Percentiles rank a stretch among this genome's conserved stretches.
Conservation (phyloP, 2,797 vertebrate species). For the Aulostomus chinensis region DNA sequence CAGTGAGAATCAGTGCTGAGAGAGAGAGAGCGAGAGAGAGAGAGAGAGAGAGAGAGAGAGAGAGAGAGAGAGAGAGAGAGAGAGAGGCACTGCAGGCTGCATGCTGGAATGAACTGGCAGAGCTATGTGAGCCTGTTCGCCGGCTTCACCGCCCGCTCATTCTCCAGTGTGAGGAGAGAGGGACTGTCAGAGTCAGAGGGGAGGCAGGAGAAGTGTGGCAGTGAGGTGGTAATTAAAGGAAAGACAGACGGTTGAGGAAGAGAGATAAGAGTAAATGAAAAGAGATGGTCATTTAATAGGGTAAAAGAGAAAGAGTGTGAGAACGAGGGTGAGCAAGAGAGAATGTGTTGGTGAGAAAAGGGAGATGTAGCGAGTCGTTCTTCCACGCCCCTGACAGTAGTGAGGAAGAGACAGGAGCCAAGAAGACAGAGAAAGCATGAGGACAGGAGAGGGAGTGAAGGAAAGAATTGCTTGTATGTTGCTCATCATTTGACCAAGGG, state of each 20-base stretch:
- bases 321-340: constrained; percentile 9
- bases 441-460: constrained; percentile 38
- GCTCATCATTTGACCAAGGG: constrained; percentile 34
- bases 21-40: constrained; percentile 11
- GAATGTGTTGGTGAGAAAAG: constrained; percentile 26
- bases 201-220: constrained; percentile 45
- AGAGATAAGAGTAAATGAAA: constrained; percentile 52
- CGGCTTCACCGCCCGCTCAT: constrained; percentile 45
- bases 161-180: constrained; percentile 48
- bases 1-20: constrained; percentile 33
- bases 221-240: constrained; percentile 66
- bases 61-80: constrained; percentile 34
- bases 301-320: constrained; percentile 48
- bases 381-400: constrained; percentile 70
- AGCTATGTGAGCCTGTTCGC: constrained; percentile 42
- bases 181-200: constrained; percentile 48
- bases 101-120: constrained; percentile 55
- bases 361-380: constrained; percentile 56
- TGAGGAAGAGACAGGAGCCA: constrained; percentile 29
- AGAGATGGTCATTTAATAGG: constrained; percentile 44
- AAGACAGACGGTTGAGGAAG: constrained; percentile 53
- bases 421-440: constrained; percentile 50
- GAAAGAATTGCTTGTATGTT: constrained; percentile 27
- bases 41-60: constrained; percentile 9
- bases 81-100: constrained; percentile 52